Evolutionary conservation across 2,113 vertebrate genomes (phyloP).

Genomic region (Chaenocephalus aceratus): DNA sequence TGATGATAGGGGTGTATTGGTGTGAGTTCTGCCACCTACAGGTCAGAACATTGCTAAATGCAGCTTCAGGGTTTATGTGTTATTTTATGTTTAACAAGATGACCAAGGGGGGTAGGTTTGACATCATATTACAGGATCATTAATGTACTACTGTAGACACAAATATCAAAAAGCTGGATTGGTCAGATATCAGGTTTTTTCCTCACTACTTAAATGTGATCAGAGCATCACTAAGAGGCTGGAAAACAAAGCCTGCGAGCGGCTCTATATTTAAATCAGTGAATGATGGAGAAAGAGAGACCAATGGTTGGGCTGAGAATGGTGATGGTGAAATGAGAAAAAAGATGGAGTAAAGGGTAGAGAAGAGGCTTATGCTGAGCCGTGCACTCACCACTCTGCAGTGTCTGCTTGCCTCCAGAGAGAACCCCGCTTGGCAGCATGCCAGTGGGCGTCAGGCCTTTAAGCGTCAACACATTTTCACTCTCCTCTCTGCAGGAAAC

Average conservation of each 20-base stretch:
- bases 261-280: neutral
- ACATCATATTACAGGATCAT: neutral
- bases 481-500: constrained; percentile 86
- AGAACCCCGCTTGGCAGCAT: constrained; percentile 89
- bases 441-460: constrained; percentile 88
- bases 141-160: neutral
- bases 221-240: neutral
- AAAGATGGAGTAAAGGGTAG: constrained; percentile 50
- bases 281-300: constrained; percentile 11
- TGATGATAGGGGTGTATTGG: neutral
- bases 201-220: neutral
- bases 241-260: constrained; percentile 2
- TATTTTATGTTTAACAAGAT: neutral
- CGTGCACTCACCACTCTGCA: constrained; percentile 85
- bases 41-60: neutral
- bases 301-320: constrained; percentile 2
- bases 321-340: constrained; percentile 24
- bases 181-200: neutral
- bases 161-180: neutral
- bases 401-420: constrained; percentile 87
- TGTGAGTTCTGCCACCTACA: constrained; percentile 3
- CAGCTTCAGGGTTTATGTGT: neutral
- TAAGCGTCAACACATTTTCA: constrained; percentile 89
- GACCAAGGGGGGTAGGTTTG: too few species aligned
- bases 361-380: constrained; percentile 18